Percentiles rank a stretch among this genome's conserved stretches.
phyloP scores from a whole-genome alignment of 1,140 invertebrate genomes.

The Drosophila varians region DNA sequence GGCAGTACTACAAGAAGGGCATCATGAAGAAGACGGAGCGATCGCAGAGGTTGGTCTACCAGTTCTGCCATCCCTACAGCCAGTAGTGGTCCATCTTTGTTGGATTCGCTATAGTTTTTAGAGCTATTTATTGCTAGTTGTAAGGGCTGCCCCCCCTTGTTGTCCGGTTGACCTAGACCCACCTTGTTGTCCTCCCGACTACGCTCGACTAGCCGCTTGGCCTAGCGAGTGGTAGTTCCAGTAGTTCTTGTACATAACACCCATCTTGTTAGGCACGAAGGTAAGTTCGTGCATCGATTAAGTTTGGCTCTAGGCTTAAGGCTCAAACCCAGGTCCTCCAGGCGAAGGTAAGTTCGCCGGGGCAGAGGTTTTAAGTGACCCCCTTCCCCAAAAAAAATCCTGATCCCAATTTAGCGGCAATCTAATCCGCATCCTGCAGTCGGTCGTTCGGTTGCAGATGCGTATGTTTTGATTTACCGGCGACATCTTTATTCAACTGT shows the following conservation, averaged over 20 bases:
- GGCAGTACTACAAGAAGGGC: slow-evolving; percentile 99
- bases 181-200: slow-evolving; percentile 30
- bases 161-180: slow-evolving; percentile 2
- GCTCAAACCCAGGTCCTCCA: slow-evolving; percentile 43
- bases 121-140: slow-evolving; percentile 62
- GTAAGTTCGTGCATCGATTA: slow-evolving; percentile 74
- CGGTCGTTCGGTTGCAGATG: slow-evolving; percentile 35
- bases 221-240: slow-evolving; percentile 66
- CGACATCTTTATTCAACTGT: slow-evolving; percentile 78
- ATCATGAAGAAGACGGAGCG: slow-evolving; percentile 99
- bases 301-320: slow-evolving; percentile 52
- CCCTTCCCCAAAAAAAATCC: slow-evolving; percentile 38
- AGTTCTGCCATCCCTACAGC: slow-evolving; percentile 98
- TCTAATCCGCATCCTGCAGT: slow-evolving; percentile 44
- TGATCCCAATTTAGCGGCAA: slow-evolving; percentile 41
- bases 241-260: slow-evolving; percentile 49
- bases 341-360: slow-evolving; percentile 77
- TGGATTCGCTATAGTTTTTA: neutral
- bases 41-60: slow-evolving; percentile 98
- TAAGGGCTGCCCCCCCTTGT: slow-evolving; percentile 32
- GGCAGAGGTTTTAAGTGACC: slow-evolving; percentile 67
- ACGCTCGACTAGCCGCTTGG: slow-evolving; percentile 61
- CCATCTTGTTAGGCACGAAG: slow-evolving; percentile 68
- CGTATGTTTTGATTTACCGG: slow-evolving; percentile 72
- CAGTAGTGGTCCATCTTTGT: slow-evolving; percentile 85